Percentiles rank a stretch among this genome's conserved stretches.
Conservation (phyloP, 2,113 vertebrate species). For the Cyprinodon brontotheroides region DNA sequence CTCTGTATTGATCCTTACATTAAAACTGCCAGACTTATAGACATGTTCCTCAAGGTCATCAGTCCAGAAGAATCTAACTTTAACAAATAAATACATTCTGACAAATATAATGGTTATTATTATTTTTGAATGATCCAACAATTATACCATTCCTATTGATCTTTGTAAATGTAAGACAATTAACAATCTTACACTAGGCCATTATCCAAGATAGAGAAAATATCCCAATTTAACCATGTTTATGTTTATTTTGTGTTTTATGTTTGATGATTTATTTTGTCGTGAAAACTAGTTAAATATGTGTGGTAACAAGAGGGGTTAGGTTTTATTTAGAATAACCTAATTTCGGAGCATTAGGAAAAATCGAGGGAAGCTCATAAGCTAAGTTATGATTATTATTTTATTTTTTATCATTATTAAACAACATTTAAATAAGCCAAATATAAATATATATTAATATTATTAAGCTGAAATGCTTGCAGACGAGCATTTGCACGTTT, state of each 20-base stretch:
- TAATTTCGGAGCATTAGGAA: not conserved
- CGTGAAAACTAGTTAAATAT: too few species aligned
- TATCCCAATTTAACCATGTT: not conserved
- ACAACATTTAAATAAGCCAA: too few species aligned
- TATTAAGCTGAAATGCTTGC: not conserved
- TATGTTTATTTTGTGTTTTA: not conserved
- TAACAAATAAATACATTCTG: not conserved
- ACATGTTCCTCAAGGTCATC: not conserved
- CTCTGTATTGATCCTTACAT: conserved; percentile 68
- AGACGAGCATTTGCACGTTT: not conserved
- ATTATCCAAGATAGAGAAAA: not conserved
- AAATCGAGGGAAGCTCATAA: not conserved
- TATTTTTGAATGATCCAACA: not conserved
- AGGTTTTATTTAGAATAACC: not conserved
- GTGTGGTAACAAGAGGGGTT: too few species aligned
- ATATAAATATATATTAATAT: not conserved
- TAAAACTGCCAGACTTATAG: conserved; percentile 44
- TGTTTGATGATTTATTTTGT: too few species aligned
- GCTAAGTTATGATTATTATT: too few species aligned
- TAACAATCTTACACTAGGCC: not conserved
- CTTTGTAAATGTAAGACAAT: not conserved
- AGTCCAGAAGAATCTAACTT: conserved; percentile 34
- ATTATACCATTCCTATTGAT: not conserved
- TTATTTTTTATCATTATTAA: too few species aligned
- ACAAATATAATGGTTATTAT: not conserved